A percentile compares a stretch with the other conserved stretches of the same genome.
These are phyloP conservation scores for Nymphalis c-album DNA, from an alignment of 2,888 invertebrate species.

Conservation along the genomic window DNA sequence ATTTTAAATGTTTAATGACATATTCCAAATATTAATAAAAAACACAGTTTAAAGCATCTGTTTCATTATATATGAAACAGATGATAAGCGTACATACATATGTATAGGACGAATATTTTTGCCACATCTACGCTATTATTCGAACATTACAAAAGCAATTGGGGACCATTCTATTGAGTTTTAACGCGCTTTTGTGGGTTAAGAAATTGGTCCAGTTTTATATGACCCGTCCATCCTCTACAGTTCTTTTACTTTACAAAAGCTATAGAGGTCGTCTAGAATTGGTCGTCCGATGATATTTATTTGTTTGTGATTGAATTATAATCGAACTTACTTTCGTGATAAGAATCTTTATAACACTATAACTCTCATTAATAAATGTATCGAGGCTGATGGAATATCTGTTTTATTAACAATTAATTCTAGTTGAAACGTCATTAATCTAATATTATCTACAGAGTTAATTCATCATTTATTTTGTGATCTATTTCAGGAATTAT, in stretches of 20 bases:
- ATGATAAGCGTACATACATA: too few species aligned
- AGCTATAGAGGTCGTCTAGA: slow-evolving; percentile 25
- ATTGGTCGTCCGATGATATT: slow-evolving; percentile 52
- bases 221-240: slow-evolving; percentile 42
- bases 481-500: not conserved
- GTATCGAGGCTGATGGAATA: slow-evolving; percentile 25
- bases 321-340: slow-evolving; percentile 65
- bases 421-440: not conserved
- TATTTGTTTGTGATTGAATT: slow-evolving; percentile 74
- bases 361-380: slow-evolving; percentile 38
- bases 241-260: slow-evolving; percentile 45
- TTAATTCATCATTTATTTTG: not conserved
- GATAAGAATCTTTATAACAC: slow-evolving; percentile 57
- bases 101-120: not conserved
- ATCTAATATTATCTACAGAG: not conserved
- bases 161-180: slow-evolving; percentile 66
- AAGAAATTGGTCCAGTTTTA: slow-evolving; percentile 61
- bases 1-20: too few species aligned
- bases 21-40: too few species aligned
- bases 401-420: slow-evolving; percentile 11
- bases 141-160: slow-evolving; percentile 50
- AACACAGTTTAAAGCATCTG: too few species aligned
- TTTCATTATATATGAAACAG: too few species aligned
- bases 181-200: slow-evolving; percentile 76
- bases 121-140: slow-evolving; percentile 35